phyloP scores from a whole-genome alignment of 2,797 vertebrate species.

The Pogonophryne albipinna region DNA sequence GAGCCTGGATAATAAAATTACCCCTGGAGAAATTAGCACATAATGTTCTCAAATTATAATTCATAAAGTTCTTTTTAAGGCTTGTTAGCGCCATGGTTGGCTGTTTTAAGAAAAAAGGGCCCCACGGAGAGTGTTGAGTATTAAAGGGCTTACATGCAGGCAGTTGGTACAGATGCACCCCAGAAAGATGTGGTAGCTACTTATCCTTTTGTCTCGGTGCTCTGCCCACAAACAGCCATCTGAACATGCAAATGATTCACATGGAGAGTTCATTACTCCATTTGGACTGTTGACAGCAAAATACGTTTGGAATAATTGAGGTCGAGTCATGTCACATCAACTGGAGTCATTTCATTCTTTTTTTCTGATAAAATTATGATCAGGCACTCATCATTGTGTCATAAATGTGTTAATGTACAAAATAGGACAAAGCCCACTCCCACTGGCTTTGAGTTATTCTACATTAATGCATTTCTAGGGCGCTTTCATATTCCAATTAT shows the following conservation, averaged over 20 bases:
- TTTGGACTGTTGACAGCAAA: not conserved
- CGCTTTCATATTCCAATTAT: slow-evolving; percentile 55
- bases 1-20: slow-evolving; percentile 23
- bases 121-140: slow-evolving; percentile 30
- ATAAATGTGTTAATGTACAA: slow-evolving; percentile 36
- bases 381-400: slow-evolving; percentile 32
- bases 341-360: slow-evolving; percentile 1
- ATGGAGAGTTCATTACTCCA: no score
- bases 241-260: not conserved
- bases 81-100: slow-evolving; percentile 62
- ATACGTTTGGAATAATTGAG: slow-evolving; percentile 9
- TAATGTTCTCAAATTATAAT: slow-evolving; percentile 74
- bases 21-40: slow-evolving; percentile 74
- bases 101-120: slow-evolving; percentile 43
- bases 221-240: not conserved
- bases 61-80: slow-evolving; percentile 75
- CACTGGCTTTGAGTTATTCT: not conserved
- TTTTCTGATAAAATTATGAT: not conserved
- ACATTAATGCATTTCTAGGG: slow-evolving; percentile 30
- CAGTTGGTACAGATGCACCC: slow-evolving; percentile 1
- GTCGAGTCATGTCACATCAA: slow-evolving; percentile 8
- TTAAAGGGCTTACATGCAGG: slow-evolving; percentile 33
- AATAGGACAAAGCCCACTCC: slow-evolving; percentile 33
- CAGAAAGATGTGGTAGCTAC: not conserved
- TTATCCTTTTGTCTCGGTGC: not conserved